A percentile compares a stretch with the other conserved stretches of the same genome.
phyloP scores from a whole-genome alignment of 1,140 invertebrate genomes.

The Lethrus apterus region DNA sequence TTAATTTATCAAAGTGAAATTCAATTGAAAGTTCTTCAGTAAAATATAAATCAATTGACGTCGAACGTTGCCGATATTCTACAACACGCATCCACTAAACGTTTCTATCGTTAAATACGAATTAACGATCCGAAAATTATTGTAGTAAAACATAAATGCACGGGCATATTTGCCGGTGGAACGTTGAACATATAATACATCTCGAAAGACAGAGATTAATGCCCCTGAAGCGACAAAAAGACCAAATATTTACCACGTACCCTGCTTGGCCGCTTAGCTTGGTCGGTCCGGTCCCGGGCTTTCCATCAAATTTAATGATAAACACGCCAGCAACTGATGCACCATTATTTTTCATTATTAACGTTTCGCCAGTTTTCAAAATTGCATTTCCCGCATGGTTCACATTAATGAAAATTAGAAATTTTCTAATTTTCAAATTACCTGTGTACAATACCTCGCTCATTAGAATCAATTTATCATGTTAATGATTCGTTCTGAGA shows the following conservation, averaged over 20 bases:
- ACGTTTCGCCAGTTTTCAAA: slow-evolving; percentile 35
- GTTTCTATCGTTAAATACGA: too few species aligned
- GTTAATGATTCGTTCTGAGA: background rate
- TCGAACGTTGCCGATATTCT: too few species aligned
- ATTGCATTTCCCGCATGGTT: slow-evolving; percentile 25
- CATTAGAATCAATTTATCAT: too few species aligned
- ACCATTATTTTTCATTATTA: slow-evolving; percentile 43
- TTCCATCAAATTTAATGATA: slow-evolving; percentile 42
- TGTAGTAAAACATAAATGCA: background rate
- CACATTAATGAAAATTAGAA: slow-evolving; percentile 23
- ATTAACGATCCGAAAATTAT: too few species aligned
- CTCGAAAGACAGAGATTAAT: slow-evolving; percentile 31
- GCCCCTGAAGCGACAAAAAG: slow-evolving; percentile 26
- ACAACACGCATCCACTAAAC: too few species aligned
- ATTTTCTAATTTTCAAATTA: slow-evolving; percentile 13
- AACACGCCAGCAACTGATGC: slow-evolving; percentile 35
- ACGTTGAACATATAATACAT: slow-evolving; percentile 21
- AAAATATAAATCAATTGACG: too few species aligned
- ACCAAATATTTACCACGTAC: slow-evolving; percentile 27
- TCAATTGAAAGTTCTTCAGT: too few species aligned
- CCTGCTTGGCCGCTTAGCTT: slow-evolving; percentile 26
- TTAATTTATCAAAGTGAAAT: too few species aligned
- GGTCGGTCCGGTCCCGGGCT: slow-evolving; percentile 18
- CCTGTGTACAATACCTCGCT: too few species aligned
- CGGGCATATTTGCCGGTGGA: slow-evolving; percentile 12